Base-by-base conservation (phyloP, 2,888 invertebrate genomes). In the Polydrusus pterygomalis region DNA sequence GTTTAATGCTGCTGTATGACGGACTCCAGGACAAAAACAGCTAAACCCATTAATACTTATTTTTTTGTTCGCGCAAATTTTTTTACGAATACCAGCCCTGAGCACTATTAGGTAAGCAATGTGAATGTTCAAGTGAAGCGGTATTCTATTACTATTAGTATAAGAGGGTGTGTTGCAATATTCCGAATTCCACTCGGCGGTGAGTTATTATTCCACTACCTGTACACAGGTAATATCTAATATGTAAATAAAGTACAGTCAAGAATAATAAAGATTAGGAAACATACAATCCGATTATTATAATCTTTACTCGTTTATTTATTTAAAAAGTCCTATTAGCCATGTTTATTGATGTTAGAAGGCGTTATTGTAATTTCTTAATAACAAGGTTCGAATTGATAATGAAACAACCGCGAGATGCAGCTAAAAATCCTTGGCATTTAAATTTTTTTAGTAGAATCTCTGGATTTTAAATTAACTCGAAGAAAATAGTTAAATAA, bases 101-200 rank as follows among this genome's bases (percentile, higher is more conserved):
- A 9, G 34, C 15, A 30, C 30, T 13, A 51, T 10, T 56, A 56
- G 30, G 34, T 58, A 30, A 58, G 34, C 38, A 30, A 58, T 15
- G 58, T 58, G 38, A 58, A 58, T 38, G 38, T 58, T 58, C 58
- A 11, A 56, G n/a, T 58, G 17, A 38, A 58, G 34, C 34, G 58
- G 58, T 58, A 10, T 17, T 58, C 15, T 38, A 58, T 58, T 58
- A 58, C 38, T n/a, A n/a, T n/a, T n/a, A n/a, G n/a, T n/a, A n/a
- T 38, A 20, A 58, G 58, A 58, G 58, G 58, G 58, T 38, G 58
- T 58, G 58, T 58, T 34, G 58, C 17, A 58, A 58, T 58, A 58
- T 17, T 58, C 15, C 10, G 58, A 58, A 58, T 58, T 58, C 58
- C 58, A 38, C 38, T 34, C 17, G 17, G 38, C 34, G 58, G 11